Evolutionary conservation across 2,113 vertebrate species (phyloP), one percentile per base, ranked within the genome.

Genomic region (Siniperca knerii): DNA sequence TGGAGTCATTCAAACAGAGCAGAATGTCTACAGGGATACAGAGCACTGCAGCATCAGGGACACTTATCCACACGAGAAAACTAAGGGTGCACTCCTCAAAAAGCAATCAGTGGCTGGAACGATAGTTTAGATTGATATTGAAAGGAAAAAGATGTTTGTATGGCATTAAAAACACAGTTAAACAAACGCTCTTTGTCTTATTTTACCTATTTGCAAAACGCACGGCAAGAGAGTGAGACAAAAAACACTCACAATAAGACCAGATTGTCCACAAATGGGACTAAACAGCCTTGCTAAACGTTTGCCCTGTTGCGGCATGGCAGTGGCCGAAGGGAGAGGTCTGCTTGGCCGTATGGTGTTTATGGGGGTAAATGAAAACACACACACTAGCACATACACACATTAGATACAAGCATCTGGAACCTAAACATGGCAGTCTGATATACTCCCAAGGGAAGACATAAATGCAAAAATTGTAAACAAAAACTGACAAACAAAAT

Each of bases 1-100:
- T 82, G 79, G 85, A 89, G 85, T 79, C 80, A 80, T 83, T 89
- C 82, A 86, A 65, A 89, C 42, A 72, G 67, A 82, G 66, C 54
- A 66, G 15, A 61, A 69, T 69, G 62, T 88, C 40, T 67, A 71
- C 61, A 54, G 54, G 57, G 74, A 83, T 33, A 77, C 7, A 62
- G 20, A 77, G 37, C 60, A 35, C 2, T 78, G 75, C 69, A 61
- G 77, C 70, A 86, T 72, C 1, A 3, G 16, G 74, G 52, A 54
- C 13, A 37, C 18, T 37, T 29, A 69, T 66, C n/a, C 69, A 64
- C 16, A 52, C 25, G 29, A 20, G 50, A 77, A 29, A 46, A 76
- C 42, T 44, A 58, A 65, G 8, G 20, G 50, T 69, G 46, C 15
- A 3, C 42, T 75, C 16, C 64, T 72, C 33, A 86, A 62, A 76